These are phyloP conservation scores for Bufo gargarizans DNA, from an alignment of 2,113 vertebrate genomes.

Conservation along the genomic window DNA sequence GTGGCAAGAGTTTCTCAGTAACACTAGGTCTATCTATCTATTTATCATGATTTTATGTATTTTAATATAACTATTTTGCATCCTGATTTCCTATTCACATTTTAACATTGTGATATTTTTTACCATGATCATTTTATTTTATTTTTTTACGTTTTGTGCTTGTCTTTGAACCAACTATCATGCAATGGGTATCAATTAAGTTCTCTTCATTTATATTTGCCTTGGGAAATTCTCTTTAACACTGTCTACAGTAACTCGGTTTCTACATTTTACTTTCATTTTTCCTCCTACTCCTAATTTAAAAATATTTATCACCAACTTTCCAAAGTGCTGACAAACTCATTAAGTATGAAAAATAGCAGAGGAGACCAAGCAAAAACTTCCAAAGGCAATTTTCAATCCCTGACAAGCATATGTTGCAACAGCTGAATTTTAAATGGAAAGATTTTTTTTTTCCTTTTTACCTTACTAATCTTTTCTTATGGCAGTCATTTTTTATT, in stretches of 20 bases:
- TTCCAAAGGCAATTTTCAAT: slow-evolving; percentile 57
- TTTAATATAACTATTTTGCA: neutral
- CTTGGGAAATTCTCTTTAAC: slow-evolving; percentile 12
- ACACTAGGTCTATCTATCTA: neutral
- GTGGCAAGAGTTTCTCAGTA: neutral
- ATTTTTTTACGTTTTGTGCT: neutral
- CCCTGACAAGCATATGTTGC: slow-evolving; percentile 53
- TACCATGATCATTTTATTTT: too few relatives aligned
- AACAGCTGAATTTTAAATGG: slow-evolving; percentile 58
- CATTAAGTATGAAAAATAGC: slow-evolving; percentile 57
- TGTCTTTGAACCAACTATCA: neutral
- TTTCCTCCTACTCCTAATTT: slow-evolving; percentile 39
- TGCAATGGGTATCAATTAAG: neutral
- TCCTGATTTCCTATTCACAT: neutral
- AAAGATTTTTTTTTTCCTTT: neutral
- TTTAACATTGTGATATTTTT: neutral
- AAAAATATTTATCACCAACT: slow-evolving; percentile 57
- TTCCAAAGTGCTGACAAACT: slow-evolving; percentile 52
- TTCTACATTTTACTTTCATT: slow-evolving; percentile 1
- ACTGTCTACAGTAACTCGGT: slow-evolving; percentile 13
- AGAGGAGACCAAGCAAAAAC: slow-evolving; percentile 51
- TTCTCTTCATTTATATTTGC: slow-evolving; percentile 19
- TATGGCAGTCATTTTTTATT: slow-evolving; percentile 23
- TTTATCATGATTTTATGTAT: neutral
- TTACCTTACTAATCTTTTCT: slow-evolving; percentile 29